Evolutionary conservation across 2,888 invertebrate genomes (phyloP).

Genomic region (Eupithecia tripunctaria): DNA sequence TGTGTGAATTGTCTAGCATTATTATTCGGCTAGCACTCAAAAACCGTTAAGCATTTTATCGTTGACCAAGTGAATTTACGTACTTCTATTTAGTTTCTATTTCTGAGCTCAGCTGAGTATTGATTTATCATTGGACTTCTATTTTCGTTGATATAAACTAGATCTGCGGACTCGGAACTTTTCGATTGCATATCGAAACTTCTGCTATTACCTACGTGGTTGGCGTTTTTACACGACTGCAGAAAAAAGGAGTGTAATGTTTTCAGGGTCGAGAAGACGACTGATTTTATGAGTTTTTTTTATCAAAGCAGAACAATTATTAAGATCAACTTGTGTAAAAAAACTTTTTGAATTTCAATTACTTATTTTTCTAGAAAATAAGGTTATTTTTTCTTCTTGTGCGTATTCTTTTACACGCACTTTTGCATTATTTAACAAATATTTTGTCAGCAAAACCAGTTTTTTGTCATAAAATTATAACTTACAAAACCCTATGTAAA

Average conservation of each 20-base stretch:
- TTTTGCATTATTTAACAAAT: too few species aligned
- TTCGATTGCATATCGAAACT: not conserved
- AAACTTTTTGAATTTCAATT: too few species aligned
- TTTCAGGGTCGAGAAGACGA: not conserved
- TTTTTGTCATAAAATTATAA: too few species aligned
- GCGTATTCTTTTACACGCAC: too few species aligned
- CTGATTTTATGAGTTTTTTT: not conserved
- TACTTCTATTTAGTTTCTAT: not conserved
- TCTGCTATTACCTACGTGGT: not conserved
- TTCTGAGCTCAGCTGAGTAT: not conserved
- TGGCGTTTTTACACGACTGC: not conserved
- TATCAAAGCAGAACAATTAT: not conserved
- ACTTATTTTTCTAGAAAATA: too few species aligned
- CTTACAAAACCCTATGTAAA: too few species aligned
- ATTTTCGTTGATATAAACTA: constrained; percentile 1
- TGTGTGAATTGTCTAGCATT: too few species aligned
- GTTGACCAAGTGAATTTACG: not conserved
- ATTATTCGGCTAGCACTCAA: too few species aligned
- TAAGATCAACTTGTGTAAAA: too few species aligned
- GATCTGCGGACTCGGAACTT: not conserved
- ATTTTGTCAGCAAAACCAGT: too few species aligned
- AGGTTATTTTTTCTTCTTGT: too few species aligned
- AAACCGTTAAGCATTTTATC: too few species aligned
- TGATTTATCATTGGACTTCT: not conserved
- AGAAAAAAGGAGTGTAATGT: not conserved